These are phyloP conservation scores for Eupithecia exiguata DNA, from an alignment of 2,888 invertebrate species.

Conservation along the genomic window DNA sequence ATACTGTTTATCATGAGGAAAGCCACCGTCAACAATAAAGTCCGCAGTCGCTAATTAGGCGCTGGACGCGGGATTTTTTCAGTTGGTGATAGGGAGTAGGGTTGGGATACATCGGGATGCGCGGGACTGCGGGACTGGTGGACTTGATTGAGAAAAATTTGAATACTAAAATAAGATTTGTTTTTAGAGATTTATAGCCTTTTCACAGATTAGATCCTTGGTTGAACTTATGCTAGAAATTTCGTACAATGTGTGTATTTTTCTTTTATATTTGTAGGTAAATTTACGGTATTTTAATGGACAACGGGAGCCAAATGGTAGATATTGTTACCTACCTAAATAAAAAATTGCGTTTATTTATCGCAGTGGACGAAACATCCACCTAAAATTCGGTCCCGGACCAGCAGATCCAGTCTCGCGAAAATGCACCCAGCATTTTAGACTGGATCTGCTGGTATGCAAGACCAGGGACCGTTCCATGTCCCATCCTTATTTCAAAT, in stretches of 20 bases:
- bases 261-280: not conserved
- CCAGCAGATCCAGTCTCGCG: conserved; percentile 36
- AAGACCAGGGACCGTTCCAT: not conserved
- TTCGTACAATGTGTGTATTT: not conserved
- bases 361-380: not conserved
- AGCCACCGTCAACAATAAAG: conserved; percentile 51
- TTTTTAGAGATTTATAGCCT: not conserved
- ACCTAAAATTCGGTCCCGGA: not conserved
- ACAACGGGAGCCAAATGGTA: not conserved
- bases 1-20: conserved; percentile 56
- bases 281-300: not conserved
- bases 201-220: not conserved
- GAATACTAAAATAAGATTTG: not conserved
- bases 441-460: too few relatives aligned
- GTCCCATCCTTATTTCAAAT: conserved; percentile 57
- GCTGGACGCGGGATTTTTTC: conserved; percentile 30
- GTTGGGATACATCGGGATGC: conserved; percentile 22
- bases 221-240: not conserved
- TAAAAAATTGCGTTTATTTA: not conserved
- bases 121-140: not conserved
- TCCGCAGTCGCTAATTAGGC: conserved; percentile 63
- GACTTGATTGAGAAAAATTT: not conserved
- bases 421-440: not conserved
- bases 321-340: not conserved
- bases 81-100: conserved; percentile 33